Evolutionary conservation across 2,888 invertebrate genomes (phyloP).

Genomic region (Malthinus seriepunctatus): DNA sequence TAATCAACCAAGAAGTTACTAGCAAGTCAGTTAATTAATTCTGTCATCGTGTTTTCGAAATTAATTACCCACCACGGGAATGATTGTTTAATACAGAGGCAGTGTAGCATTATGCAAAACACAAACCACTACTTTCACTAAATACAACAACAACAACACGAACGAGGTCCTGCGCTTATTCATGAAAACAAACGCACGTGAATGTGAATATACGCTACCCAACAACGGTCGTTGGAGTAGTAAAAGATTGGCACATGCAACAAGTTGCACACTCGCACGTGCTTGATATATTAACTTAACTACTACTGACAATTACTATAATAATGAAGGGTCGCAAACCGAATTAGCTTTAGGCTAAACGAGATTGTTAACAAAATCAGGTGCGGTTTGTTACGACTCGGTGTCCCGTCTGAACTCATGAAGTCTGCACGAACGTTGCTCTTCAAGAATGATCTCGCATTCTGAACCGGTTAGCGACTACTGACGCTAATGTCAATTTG

Average conservation of each 20-base stretch:
- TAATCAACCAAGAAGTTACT: slow-evolving; percentile 30
- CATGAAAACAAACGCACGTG: slow-evolving; percentile 28
- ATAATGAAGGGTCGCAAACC: slow-evolving; percentile 27
- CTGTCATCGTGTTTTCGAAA: slow-evolving; percentile 26
- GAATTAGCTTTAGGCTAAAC: slow-evolving; percentile 27
- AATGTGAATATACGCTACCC: slow-evolving; percentile 8
- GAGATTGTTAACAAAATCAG: slow-evolving; percentile 26
- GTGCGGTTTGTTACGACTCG: slow-evolving; percentile 35
- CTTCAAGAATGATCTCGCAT: slow-evolving; percentile 35
- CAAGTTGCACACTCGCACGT: slow-evolving; percentile 43
- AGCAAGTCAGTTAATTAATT: slow-evolving; percentile 27
- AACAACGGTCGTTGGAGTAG: slow-evolving; percentile 19
- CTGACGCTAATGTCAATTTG: slow-evolving; percentile 35
- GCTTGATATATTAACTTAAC: slow-evolving; percentile 38
- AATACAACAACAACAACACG: slow-evolving; percentile 14
- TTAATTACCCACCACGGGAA: slow-evolving; percentile 23
- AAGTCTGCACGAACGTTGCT: slow-evolving; percentile 32
- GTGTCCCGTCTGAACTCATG: slow-evolving; percentile 33
- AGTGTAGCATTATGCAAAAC: slow-evolving; percentile 23
- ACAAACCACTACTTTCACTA: slow-evolving; percentile 28
- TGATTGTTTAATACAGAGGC: slow-evolving; percentile 21
- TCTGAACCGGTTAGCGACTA: slow-evolving; percentile 38
- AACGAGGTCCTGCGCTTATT: slow-evolving; percentile 20
- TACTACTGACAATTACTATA: slow-evolving; percentile 37
- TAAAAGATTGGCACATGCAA: slow-evolving; percentile 36